Base-by-base conservation (phyloP, 2,797 vertebrate genomes). In the Manis javanica region DNA sequence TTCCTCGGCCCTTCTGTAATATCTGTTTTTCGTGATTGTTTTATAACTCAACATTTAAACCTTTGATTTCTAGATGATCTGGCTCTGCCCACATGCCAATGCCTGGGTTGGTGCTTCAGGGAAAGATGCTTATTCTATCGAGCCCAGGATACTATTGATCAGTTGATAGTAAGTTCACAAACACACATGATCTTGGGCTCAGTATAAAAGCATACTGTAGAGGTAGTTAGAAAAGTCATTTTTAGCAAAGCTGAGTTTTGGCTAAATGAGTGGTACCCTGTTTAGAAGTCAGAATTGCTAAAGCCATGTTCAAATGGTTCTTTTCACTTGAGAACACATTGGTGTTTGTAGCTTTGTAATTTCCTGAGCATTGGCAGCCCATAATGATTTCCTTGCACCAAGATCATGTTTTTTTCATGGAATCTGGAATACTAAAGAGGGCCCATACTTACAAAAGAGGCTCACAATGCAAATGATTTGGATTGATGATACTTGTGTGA, bases 11-110 rank as follows among this genome's bases (percentile, higher is more conserved):
- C 19, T 92, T 72, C 24, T 85, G 31, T 75, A 71, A 29, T 12
- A 84, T 55, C 23, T 53, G 2, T 63, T 93, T 77, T 75, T 39
- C 46, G 88, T 39, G 77, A 26, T 85, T 15, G 77, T 96, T 89
- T 34, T 57, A 24, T 34, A 89, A 39, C 37, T 94, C 66, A 81
- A 78, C 68, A n/a, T 46, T 64, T 81, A 93, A 53, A 72, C 34
- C 39, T 90, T 88, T 69, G 31, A 83, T 86, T 95, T 97, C 66
- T 85, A 88, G 66, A 37, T 89, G 37, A 51, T 64, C 26, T 74
- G 13, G 26, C 8, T 68, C 5, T 90, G 24, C 8, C 57, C 18
- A 66, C 24, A 63, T 87, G 72, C 69, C 37, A 87, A 37, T 90
- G 42, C 5, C 75, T 93, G 23, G 11, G 29, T 59, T 79, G 42